A percentile compares a stretch with the other conserved stretches of the same genome.
Conservation (phyloP, 2,888 invertebrate genomes). For the Volucella bombylans region DNA sequence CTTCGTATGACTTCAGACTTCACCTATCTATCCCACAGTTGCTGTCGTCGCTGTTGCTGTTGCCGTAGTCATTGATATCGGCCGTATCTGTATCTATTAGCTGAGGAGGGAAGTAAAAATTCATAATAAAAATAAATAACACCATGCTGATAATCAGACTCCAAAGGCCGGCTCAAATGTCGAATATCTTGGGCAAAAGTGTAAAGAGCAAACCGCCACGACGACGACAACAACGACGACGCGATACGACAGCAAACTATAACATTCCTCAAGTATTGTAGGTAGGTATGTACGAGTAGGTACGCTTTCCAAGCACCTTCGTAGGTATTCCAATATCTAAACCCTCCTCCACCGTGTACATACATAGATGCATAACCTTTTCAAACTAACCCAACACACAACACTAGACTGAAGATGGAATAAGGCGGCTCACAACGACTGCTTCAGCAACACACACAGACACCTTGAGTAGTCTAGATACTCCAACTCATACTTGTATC, state of each 20-base stretch:
- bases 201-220: conserved; percentile 70
- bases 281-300: conserved; percentile 29
- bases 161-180: conserved; percentile 74
- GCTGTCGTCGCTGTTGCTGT: background rate
- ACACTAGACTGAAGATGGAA: conserved; percentile 68
- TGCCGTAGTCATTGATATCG: conserved; percentile 6
- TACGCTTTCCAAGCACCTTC: background rate
- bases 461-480: conserved; percentile 1
- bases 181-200: conserved; percentile 73
- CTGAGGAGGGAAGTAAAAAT: conserved; percentile 19
- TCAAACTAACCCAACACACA: conserved; percentile 54
- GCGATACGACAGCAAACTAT: conserved; percentile 62
- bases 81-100: conserved; percentile 30
- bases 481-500: conserved; percentile 34
- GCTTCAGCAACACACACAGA: conserved; percentile 7
- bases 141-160: conserved; percentile 71
- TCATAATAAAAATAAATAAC: conserved; percentile 72
- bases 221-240: conserved; percentile 21
- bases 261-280: conserved; percentile 67
- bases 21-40: conserved; percentile 24
- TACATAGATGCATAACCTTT: conserved; percentile 55
- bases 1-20: conserved; percentile 60
- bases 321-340: conserved; percentile 24
- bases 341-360: background rate
- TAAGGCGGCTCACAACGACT: conserved; percentile 44